Evolutionary conservation across 1,140 invertebrate genomes (phyloP).

Genomic region (Tetranychus cinnabarinus): DNA sequence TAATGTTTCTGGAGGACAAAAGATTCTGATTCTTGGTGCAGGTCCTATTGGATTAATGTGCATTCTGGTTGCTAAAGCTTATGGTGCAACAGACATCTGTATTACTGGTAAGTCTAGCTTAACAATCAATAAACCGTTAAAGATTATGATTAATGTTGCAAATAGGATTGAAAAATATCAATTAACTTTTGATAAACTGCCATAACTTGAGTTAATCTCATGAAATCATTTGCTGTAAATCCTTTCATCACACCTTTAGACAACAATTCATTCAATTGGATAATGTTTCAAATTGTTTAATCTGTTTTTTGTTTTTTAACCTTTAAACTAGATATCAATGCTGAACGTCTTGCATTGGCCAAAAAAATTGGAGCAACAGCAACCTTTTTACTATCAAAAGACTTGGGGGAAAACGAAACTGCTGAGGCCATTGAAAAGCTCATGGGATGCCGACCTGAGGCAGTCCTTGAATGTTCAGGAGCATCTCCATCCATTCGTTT

Average conservation of each 20-base stretch:
- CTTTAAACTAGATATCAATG: slow-evolving; percentile 14
- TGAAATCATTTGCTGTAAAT: neutral
- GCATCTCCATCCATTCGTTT: slow-evolving; percentile 48
- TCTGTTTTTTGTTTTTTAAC: neutral
- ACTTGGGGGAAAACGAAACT: slow-evolving; percentile 25
- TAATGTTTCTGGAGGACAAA: slow-evolving; percentile 39
- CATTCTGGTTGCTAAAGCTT: neutral
- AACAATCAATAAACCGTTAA: neutral
- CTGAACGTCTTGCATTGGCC: slow-evolving; percentile 27
- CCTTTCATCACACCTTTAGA: neutral
- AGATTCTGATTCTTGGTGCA: slow-evolving; percentile 63
- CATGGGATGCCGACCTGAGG: slow-evolving; percentile 25
- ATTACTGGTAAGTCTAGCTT: neutral
- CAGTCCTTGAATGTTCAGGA: slow-evolving; percentile 6
- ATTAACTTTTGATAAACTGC: no score
- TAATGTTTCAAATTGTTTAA: neutral
- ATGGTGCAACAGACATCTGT: neutral
- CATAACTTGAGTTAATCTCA: neutral
- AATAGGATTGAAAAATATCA: no score
- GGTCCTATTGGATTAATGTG: slow-evolving; percentile 65
- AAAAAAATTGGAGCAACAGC: slow-evolving; percentile 55
- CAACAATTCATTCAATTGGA: no score
- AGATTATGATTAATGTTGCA: neutral
- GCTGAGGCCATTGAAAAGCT: slow-evolving; percentile 31
- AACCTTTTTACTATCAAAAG: slow-evolving; percentile 35